phyloP scores from a whole-genome alignment of 2,113 vertebrate species.

The Anoura caudifer region DNA sequence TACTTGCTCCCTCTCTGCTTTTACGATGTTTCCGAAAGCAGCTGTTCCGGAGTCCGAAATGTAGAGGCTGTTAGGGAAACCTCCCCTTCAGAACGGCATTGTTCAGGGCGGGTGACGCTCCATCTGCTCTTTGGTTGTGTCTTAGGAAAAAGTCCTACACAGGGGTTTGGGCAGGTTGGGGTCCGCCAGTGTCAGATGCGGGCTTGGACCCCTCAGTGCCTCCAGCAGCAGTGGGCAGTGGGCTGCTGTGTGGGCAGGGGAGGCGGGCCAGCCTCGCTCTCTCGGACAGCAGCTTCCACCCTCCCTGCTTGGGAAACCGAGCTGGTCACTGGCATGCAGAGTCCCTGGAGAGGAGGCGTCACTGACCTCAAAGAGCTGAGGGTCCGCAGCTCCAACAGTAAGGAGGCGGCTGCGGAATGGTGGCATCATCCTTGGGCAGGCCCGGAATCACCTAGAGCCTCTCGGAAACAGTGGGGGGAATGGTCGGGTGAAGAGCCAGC shows the following conservation, averaged over 20 bases:
- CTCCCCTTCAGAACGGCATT: not conserved
- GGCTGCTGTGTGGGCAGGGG: too few relatives aligned
- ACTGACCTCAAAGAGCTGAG: not conserved
- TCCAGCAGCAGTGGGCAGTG: too few relatives aligned
- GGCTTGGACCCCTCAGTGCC: not conserved
- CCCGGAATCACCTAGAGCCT: not conserved
- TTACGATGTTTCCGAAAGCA: not conserved
- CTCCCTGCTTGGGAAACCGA: not conserved
- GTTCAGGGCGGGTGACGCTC: not conserved
- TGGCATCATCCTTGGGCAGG: not conserved
- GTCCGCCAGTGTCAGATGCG: not conserved
- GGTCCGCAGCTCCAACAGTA: fast-evolving
- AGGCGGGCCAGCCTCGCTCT: too few relatives aligned
- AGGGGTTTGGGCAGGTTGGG: not conserved
- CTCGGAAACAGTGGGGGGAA: not conserved
- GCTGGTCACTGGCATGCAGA: not conserved
- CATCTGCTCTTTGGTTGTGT: not conserved
- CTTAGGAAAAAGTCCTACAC: not conserved
- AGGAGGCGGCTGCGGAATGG: too few relatives aligned
- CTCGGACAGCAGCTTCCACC: not conserved
- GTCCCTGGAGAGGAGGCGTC: not conserved
- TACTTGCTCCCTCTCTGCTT: not conserved
- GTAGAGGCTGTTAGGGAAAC: not conserved
- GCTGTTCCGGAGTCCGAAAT: not conserved
- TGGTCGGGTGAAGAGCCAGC: not conserved